Percentiles rank a stretch among this genome's conserved stretches.
Conservation (phyloP, 2,113 vertebrate genomes). For the Passer montanus region DNA sequence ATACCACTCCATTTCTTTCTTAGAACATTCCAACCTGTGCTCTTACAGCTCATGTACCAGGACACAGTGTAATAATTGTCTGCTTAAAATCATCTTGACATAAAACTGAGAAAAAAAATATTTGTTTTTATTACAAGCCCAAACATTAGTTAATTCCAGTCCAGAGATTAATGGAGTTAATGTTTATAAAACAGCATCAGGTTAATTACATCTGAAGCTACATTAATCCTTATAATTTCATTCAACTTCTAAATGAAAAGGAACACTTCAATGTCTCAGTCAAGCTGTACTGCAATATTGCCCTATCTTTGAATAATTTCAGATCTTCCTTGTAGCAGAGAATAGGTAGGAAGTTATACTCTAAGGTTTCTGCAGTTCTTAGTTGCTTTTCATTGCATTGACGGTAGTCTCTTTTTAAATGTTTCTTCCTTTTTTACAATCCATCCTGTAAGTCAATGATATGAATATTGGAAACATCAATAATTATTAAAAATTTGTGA, state of each 20-base stretch:
- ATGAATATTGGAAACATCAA: not conserved
- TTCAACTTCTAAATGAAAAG: not conserved
- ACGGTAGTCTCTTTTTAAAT: not conserved
- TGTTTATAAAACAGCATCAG: not conserved
- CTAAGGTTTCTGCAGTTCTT: not conserved
- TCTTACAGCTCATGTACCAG: not conserved
- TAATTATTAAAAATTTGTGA: not conserved
- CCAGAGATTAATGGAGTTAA: not conserved
- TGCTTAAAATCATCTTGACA: not conserved
- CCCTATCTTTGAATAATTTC: not conserved
- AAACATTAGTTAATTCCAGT: not conserved
- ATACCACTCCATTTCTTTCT: not conserved
- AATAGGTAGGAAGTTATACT: not conserved
- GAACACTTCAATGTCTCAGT: not conserved
- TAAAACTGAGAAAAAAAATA: not conserved
- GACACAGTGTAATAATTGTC: not conserved
- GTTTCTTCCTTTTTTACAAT: not conserved
- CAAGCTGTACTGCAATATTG: not conserved
- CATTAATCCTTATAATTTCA: not conserved
- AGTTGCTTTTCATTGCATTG: not conserved
- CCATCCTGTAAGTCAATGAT: not conserved
- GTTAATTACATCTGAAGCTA: not conserved
- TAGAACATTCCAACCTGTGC: not conserved
- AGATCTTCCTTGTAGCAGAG: not conserved
- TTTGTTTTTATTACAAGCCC: not conserved